phyloP scores from a whole-genome alignment of 53 echinoderm and acorn worm species.

The Antedon mediterranea region DNA sequence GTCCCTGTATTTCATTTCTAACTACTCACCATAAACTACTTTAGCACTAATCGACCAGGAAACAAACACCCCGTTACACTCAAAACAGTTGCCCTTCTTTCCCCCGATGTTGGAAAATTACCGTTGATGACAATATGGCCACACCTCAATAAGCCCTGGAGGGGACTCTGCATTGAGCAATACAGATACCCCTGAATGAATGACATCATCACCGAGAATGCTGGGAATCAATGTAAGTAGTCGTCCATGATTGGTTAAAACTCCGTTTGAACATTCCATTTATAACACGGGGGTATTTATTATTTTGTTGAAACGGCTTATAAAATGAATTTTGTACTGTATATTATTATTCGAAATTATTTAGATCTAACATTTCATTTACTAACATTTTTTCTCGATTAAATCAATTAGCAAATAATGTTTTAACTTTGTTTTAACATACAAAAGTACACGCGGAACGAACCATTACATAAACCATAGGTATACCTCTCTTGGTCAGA shows the following conservation, averaged over 20 bases:
- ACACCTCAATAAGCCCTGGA: constrained; percentile 77
- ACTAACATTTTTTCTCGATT: too few relatives aligned
- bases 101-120: background rate
- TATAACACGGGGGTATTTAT: background rate
- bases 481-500: too few relatives aligned
- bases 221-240: background rate
- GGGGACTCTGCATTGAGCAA: constrained; percentile 16
- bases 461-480: too few relatives aligned
- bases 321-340: too few relatives aligned
- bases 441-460: too few relatives aligned
- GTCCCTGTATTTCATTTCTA: background rate
- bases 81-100: constrained; percentile 1
- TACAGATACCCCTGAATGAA: background rate
- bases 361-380: too few relatives aligned
- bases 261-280: background rate
- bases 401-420: too few relatives aligned
- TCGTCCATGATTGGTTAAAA: background rate
- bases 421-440: too few relatives aligned
- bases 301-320: too few relatives aligned
- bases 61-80: background rate
- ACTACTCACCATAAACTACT: background rate
- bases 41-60: background rate
- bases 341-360: too few relatives aligned
- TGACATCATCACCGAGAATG: constrained; percentile 1
- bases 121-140: constrained; percentile 32